A percentile compares a stretch with the other conserved stretches of the same genome.
Evolutionary conservation across 2,888 invertebrate species (phyloP).

Genomic region (Drosophila mercatorum): DNA sequence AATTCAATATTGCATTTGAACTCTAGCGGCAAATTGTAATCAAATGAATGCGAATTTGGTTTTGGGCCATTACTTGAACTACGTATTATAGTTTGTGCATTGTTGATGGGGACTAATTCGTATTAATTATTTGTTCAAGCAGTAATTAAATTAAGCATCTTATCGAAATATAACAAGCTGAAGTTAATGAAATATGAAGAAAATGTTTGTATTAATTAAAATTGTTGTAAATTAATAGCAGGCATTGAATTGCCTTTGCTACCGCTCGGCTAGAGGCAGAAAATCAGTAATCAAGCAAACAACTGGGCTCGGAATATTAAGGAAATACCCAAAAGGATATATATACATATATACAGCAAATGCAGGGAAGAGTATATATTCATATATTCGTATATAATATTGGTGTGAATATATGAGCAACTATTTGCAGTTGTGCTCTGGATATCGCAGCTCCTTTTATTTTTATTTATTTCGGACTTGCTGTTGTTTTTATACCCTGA

Average conservation of each 20-base stretch:
- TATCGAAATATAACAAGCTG: conserved; percentile 36
- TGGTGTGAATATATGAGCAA: not conserved
- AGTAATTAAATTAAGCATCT: not conserved
- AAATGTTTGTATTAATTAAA: conserved; percentile 57
- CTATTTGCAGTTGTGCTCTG: conserved; percentile 9
- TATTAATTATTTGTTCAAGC: not conserved
- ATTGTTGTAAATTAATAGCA: conserved; percentile 47
- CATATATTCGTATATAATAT: not conserved
- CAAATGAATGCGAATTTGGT: not conserved
- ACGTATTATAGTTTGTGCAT: not conserved
- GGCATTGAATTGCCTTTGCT: conserved; percentile 10
- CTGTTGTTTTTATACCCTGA: too few species aligned
- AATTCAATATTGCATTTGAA: not conserved
- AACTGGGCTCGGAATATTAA: conserved; percentile 44
- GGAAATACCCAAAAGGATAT: conserved; percentile 28
- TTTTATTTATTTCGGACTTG: conserved; percentile 19
- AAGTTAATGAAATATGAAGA: conserved; percentile 36
- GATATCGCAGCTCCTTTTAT: not conserved
- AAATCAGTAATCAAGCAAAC: conserved; percentile 60
- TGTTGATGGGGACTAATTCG: not conserved
- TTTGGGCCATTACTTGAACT: too few species aligned
- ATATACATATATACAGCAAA: not conserved
- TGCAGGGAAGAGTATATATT: not conserved
- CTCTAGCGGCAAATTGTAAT: not conserved
- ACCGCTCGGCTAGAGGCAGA: conserved; percentile 3